A percentile compares a stretch with the other conserved stretches of the same genome.
These are phyloP conservation scores for Opisthocomus hoazin DNA, from an alignment of 2,113 vertebrate species.

Conservation along the genomic window DNA sequence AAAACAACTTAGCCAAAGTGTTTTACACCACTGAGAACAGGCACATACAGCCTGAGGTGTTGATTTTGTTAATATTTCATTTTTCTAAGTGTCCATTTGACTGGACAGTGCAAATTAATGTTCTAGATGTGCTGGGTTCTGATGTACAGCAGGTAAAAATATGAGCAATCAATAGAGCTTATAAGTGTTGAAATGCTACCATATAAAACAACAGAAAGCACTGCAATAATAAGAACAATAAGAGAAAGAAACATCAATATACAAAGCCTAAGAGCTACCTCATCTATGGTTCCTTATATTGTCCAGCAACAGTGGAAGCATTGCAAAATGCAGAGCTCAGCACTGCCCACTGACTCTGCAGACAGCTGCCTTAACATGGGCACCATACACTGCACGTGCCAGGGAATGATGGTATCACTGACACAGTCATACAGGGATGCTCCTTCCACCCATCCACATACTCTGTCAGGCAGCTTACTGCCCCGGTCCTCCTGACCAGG, in stretches of 20 bases:
- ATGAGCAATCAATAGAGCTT: neutral
- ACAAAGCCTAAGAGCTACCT: neutral
- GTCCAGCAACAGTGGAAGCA: neutral
- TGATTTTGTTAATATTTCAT: neutral
- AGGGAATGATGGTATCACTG: neutral
- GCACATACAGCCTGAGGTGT: neutral
- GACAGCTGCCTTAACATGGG: accelerated
- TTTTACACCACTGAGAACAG: neutral
- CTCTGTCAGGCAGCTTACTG: neutral
- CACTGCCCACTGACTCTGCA: neutral
- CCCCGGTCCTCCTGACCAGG: neutral
- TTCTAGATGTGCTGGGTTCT: neutral
- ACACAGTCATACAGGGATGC: accelerated
- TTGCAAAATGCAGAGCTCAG: neutral
- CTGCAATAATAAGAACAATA: neutral
- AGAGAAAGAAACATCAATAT: neutral
- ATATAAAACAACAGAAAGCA: neutral
- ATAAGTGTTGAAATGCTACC: neutral
- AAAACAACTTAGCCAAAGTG: neutral
- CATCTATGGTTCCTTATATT: neutral
- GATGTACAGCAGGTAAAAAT: neutral
- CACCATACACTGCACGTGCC: accelerated
- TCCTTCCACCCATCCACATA: neutral
- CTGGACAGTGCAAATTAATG: neutral
- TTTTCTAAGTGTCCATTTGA: neutral